Evolutionary conservation across 2,888 invertebrate genomes (phyloP), one percentile per base, ranked within the genome.

Genomic region (Cartodere bifasciata): DNA sequence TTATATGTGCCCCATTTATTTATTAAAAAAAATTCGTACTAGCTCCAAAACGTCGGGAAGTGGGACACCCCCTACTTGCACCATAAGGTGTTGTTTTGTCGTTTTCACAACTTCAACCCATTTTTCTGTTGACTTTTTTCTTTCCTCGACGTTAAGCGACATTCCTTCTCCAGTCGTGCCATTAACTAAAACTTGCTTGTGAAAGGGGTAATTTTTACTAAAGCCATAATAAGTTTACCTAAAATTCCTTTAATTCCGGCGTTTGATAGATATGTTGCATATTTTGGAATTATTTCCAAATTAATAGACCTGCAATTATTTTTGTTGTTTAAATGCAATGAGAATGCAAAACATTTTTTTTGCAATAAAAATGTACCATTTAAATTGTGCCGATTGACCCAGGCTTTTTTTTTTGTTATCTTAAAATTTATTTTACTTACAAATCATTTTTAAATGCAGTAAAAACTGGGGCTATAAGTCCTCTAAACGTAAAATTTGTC

Each of bases 161-260:
- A 72, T 68, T 1, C 80, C 81, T 58, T 87, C 86, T 1, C 85
- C 86, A 14, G 72, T 73, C 0, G 84, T 82, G 7, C 86, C 85
- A 55, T 81, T 81, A 4, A 85, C 84, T 84, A 46, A 45, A 52
- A 43, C 37, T 41, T 17, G 20, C n/a, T n/a, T 17, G n/a, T 17
- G n/a, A 17, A 9, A 17, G 20, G n/a, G 20, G 6, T 6, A 9
- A 17, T 17, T 17, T 17, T 23, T 23, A 9, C 9, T 13, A 6
- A 13, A 4, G 11, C 10, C 11, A 9, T 15, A 3, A 35, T 15
- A 16, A 11, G 17, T 40, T 59, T 62, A 82, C 83, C 78, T 36
- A 84, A 61, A 20, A 84, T 65, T 3, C 75, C 75, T 35, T 68
- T 65, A 23, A 85, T 68, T 16, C 72, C 73, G 28, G 66, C 64